These are phyloP conservation scores for Seira sanloemensis DNA, from an alignment of 2,888 invertebrate genomes.

Conservation along the genomic window DNA sequence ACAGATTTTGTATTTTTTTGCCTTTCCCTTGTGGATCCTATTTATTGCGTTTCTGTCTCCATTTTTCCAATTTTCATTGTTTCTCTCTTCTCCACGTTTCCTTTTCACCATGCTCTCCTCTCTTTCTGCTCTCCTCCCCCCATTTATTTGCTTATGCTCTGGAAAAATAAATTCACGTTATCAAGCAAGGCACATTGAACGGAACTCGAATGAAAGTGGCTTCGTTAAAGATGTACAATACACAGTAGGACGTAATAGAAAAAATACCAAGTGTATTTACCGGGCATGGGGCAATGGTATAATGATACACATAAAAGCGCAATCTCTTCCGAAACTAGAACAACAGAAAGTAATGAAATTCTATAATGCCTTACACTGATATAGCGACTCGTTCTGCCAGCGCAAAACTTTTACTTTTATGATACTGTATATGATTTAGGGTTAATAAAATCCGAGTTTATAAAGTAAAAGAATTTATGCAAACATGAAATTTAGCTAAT, in stretches of 20 bases:
- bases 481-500: no score
- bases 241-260: no score
- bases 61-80: constrained; percentile 49
- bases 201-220: constrained; percentile 21
- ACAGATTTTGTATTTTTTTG: constrained; percentile 38
- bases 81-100: constrained; percentile 23
- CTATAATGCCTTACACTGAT: no score
- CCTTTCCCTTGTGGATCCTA: constrained; percentile 34
- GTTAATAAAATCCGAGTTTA: no score
- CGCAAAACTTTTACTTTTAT: no score
- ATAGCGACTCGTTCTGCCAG: no score
- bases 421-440: no score
- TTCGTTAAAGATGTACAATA: constrained; percentile 34
- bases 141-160: background rate
- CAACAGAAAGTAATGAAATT: no score
- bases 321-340: no score
- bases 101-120: constrained; percentile 3
- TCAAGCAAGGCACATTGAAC: constrained; percentile 32
- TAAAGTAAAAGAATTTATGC: no score
- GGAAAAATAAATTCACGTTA: constrained; percentile 47
- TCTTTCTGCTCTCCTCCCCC: constrained; percentile 30
- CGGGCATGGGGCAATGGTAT: background rate
- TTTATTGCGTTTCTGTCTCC: constrained; percentile 44
- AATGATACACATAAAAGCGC: background rate
- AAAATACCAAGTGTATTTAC: no score